Percentiles rank a stretch among this genome's conserved stretches.
Conservation (phyloP, 2,888 invertebrate species). For the Sussaba pulchella region DNA sequence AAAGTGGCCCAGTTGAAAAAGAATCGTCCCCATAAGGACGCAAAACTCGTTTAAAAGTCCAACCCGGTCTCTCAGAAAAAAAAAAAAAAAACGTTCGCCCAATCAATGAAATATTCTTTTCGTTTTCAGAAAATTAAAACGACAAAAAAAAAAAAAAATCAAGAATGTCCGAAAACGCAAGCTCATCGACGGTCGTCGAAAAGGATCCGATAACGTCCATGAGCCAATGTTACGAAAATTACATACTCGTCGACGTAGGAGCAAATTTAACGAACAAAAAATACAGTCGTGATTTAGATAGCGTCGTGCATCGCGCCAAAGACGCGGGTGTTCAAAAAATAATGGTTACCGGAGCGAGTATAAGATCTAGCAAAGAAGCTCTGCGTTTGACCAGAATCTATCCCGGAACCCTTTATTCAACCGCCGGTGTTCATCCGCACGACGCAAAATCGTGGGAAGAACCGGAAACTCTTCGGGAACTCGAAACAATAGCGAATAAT, state of each 20-base stretch:
- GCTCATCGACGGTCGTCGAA: slow-evolving; percentile 75
- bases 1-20: no score
- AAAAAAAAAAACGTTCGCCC: no score
- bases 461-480: slow-evolving; percentile 85
- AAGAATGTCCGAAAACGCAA: slow-evolving; percentile 79
- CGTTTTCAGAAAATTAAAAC: slow-evolving; percentile 43
- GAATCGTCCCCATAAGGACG: no score
- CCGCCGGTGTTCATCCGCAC: slow-evolving; percentile 97
- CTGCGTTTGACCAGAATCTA: slow-evolving; percentile 94
- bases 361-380: slow-evolving; percentile 95
- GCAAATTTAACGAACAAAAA: slow-evolving; percentile 98
- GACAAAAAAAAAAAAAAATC: neutral
- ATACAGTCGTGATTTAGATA: slow-evolving; percentile 95
- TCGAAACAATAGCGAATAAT: slow-evolving; percentile 91
- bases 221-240: slow-evolving; percentile 95
- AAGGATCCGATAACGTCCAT: slow-evolving; percentile 83
- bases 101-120: no score
- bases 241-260: slow-evolving; percentile 96
- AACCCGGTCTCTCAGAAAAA: no score
- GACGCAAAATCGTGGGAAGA: slow-evolving; percentile 96
- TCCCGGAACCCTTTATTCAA: slow-evolving; percentile 95
- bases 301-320: slow-evolving; percentile 95
- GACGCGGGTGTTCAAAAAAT: slow-evolving; percentile 97
- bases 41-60: no score
- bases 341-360: slow-evolving; percentile 96